phyloP scores from a whole-genome alignment of 35 echinoderm and acorn worm genomes.

The Eucidaris tribuloides region DNA sequence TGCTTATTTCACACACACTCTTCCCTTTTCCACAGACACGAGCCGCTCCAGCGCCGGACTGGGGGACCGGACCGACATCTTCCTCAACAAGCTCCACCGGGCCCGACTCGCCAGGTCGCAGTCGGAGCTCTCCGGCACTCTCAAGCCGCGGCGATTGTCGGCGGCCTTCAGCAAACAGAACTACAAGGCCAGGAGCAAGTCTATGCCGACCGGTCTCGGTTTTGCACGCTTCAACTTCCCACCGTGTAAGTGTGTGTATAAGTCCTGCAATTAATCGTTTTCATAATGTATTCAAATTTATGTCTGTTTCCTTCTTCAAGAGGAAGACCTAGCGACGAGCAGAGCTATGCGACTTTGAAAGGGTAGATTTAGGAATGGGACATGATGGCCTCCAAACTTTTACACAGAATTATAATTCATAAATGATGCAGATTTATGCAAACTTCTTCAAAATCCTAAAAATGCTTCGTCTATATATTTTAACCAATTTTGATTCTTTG shows the following conservation, averaged over 20 bases:
- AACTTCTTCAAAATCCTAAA: not conserved
- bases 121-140: conserved; percentile 62
- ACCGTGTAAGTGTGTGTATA: conserved; percentile 21
- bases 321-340: not conserved
- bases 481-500: no score
- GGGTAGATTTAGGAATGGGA: not conserved
- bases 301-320: not conserved
- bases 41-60: conserved; percentile 71
- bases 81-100: conserved; percentile 76
- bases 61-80: conserved; percentile 62
- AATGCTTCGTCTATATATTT: not conserved
- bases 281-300: no score
- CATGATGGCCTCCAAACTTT: not conserved
- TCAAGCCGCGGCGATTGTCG: conserved; percentile 76
- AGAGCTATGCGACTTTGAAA: not conserved
- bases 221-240: conserved; percentile 56
- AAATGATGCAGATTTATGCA: not conserved
- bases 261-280: not conserved
- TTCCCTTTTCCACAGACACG: conserved; percentile 48
- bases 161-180: conserved; percentile 58
- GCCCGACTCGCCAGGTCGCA: conserved; percentile 80
- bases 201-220: conserved; percentile 55
- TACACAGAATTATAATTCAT: not conserved
- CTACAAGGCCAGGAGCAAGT: conserved; percentile 68
- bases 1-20: no score